Conservation (phyloP, 1,140 invertebrate species). For the Pogonus chalceus region DNA sequence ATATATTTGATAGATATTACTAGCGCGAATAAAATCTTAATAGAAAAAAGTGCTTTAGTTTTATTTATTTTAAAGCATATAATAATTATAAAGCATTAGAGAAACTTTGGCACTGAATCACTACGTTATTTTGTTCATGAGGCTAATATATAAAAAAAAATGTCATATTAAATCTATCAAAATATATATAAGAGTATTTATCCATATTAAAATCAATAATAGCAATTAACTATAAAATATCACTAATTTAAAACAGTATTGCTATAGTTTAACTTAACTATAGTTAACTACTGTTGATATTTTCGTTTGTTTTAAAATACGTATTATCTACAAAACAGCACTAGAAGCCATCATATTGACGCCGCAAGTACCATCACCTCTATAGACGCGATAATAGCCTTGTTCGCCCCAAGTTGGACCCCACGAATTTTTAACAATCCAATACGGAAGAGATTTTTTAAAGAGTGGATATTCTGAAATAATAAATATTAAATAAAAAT, state of each 20-base stretch:
- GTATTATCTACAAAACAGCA: conserved; percentile 36
- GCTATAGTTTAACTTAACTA: background rate
- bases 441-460: conserved; percentile 75
- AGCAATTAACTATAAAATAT: conserved; percentile 1
- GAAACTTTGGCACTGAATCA: too few species aligned
- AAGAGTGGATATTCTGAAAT: conserved; percentile 66
- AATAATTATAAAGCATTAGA: too few species aligned
- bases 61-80: too few species aligned
- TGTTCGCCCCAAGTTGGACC: conserved; percentile 76
- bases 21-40: too few species aligned
- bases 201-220: background rate
- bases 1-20: too few species aligned
- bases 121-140: too few species aligned
- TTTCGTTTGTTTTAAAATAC: background rate
- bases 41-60: too few species aligned
- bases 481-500: too few species aligned
- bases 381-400: conserved; percentile 91
- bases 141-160: too few species aligned
- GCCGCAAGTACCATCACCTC: conserved; percentile 92
- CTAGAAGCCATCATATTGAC: conserved; percentile 86
- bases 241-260: background rate
- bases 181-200: background rate
- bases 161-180: too few species aligned
- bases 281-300: background rate
- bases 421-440: conserved; percentile 93